Evolutionary conservation across 2,113 vertebrate species (phyloP), one percentile per base, ranked within the genome.

Genomic region (Podiceps cristatus): DNA sequence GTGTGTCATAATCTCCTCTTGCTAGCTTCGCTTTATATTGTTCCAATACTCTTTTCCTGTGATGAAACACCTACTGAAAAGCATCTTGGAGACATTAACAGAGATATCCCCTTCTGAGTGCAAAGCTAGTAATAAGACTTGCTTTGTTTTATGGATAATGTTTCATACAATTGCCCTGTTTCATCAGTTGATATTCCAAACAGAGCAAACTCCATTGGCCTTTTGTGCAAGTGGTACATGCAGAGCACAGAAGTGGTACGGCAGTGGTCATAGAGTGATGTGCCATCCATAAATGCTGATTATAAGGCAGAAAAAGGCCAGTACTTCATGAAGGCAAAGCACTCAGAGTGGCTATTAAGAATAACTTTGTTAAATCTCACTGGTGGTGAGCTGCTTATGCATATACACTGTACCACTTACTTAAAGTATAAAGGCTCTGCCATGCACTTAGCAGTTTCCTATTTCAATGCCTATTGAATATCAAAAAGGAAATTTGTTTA

Each of bases 161-260:
- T 91, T 96, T 96, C 35, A 72, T 94, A 37, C 96, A 97, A 95
- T 94, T 98, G 75, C 45, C 69, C 42, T 55, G 52, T 97, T 98
- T 97, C 89, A 96, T 97, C 59, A 97, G 59, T 91, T 66, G 60
- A 55, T 83, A 96, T 97, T 98, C 92, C 40, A 31, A 74, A 97
- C 97, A 78, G 58, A 92, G 62, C 72, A 74, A 95, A 96, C 45
- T 72, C 20, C 27, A 31, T 44, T 88, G 66, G 55, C 68, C 68
- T 96, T 95, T 92, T 84, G 27, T 63, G 27, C 58, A 95, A 91
- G 20, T 64, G 25, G 9, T 93, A 76, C 25, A 50, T 11, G 58
- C 40, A 40, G 60, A 72, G 37, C 2, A 1, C 15, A 28, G n/a
- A 91, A 78, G 56, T 60, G 18, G 11, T 60, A 37, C 35, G 62